Conservation (phyloP, 2,888 invertebrate genomes). For the Apamea monoglypha region DNA sequence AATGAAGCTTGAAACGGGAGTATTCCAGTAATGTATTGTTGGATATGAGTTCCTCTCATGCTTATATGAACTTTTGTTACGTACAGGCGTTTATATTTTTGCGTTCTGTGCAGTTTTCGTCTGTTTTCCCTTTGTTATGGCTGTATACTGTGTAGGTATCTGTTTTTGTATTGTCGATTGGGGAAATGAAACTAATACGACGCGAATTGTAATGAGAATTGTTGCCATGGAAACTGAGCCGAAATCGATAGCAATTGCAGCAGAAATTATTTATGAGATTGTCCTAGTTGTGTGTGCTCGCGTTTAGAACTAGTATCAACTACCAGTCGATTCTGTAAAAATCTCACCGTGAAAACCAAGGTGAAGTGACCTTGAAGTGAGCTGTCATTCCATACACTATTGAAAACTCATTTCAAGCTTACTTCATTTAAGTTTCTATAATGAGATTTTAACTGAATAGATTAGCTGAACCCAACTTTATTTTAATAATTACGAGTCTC, state of each 20-base stretch:
- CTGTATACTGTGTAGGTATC: constrained; percentile 21
- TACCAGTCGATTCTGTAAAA: background rate
- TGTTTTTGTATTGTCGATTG: constrained; percentile 47
- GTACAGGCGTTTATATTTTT: constrained; percentile 54
- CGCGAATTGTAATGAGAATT: constrained; percentile 39
- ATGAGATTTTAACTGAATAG: background rate
- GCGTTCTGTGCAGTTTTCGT: constrained; percentile 57
- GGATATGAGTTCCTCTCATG: constrained; percentile 65
- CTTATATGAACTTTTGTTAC: constrained; percentile 64
- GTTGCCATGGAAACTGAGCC: constrained; percentile 16
- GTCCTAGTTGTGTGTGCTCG: background rate
- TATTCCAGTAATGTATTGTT: constrained; percentile 70
- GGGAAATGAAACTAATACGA: constrained; percentile 47
- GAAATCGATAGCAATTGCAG: background rate
- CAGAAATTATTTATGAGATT: background rate
- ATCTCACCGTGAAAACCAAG: background rate
- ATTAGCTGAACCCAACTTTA: background rate
- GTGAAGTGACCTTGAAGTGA: background rate
- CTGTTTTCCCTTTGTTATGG: constrained; percentile 51
- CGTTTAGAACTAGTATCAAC: background rate
- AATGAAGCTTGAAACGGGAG: constrained; percentile 40
- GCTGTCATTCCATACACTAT: background rate
- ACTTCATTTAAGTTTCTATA: background rate
- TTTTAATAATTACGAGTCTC: background rate
- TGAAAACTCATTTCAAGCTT: background rate